Conservation (phyloP, 2,888 invertebrate species). For the Lasioglossum zephyrum region DNA sequence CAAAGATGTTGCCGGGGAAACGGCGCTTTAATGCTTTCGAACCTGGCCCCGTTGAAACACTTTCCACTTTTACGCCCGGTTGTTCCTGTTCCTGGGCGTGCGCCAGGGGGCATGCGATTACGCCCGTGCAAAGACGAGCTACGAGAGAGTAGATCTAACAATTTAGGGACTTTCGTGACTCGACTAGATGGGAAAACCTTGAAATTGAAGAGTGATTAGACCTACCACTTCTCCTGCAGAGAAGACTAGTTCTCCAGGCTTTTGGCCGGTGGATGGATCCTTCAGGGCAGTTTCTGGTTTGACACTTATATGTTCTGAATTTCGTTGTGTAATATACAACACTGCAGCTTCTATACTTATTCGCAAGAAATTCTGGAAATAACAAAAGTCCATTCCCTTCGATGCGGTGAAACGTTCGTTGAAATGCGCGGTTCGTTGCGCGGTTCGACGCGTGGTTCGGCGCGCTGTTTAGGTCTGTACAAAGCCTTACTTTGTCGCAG, state of each 20-base stretch:
- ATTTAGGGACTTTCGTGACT: neutral
- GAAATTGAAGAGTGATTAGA: neutral
- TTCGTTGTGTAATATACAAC: too few relatives aligned
- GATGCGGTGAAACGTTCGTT: too few relatives aligned
- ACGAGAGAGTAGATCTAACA: neutral
- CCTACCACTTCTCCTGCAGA: neutral
- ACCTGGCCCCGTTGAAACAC: conserved; percentile 6
- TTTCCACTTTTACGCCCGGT: conserved; percentile 12
- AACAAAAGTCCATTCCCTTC: too few relatives aligned
- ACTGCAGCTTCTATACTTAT: too few relatives aligned
- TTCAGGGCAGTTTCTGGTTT: neutral
- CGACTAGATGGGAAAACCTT: neutral
- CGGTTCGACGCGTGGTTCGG: too few relatives aligned
- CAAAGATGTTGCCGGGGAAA: conserved; percentile 3
- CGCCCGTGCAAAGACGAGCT: neutral
- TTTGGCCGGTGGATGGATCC: neutral
- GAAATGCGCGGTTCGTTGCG: too few relatives aligned
- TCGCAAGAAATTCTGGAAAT: too few relatives aligned
- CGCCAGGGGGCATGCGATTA: conserved; percentile 10
- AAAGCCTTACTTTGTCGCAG: too few relatives aligned
- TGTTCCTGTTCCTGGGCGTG: neutral
- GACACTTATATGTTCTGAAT: neutral
- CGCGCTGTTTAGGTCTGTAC: too few relatives aligned
- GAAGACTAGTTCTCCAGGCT: neutral
- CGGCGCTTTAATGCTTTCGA: conserved; percentile 4